Percentiles rank a stretch among this genome's conserved stretches.
phyloP scores from a whole-genome alignment of 2,888 invertebrate species.

The Polymixis flavicincta region DNA sequence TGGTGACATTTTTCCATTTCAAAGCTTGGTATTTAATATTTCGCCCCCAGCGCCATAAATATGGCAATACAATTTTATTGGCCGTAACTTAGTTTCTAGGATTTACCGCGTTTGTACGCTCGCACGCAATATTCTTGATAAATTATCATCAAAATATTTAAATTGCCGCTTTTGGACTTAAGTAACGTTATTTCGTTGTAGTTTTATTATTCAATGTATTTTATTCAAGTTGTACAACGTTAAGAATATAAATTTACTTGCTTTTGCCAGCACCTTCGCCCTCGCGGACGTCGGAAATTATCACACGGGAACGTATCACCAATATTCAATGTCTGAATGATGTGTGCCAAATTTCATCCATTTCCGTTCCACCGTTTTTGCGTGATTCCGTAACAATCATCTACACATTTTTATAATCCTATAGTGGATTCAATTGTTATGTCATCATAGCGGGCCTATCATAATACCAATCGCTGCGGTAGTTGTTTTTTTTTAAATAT shows the following conservation, averaged over 20 bases:
- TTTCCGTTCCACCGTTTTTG: no score
- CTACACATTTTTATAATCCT: no score
- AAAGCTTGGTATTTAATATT: constrained; percentile 50
- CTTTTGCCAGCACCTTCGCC: no score
- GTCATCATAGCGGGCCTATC: no score
- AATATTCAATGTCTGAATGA: no score
- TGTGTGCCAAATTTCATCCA: no score
- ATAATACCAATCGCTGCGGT: no score
- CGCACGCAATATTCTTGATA: constrained; percentile 58
- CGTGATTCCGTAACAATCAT: no score
- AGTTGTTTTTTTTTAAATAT: no score
- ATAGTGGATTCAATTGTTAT: no score
- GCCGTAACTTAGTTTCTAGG: constrained; percentile 59
- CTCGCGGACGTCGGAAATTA: no score
- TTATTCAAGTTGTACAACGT: not conserved
- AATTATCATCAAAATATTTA: constrained; percentile 53
- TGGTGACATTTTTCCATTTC: constrained; percentile 26
- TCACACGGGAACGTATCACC: no score
- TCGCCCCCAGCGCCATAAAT: constrained; percentile 52
- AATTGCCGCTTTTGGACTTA: constrained; percentile 34
- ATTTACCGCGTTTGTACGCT: constrained; percentile 55
- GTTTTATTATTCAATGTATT: constrained; percentile 1
- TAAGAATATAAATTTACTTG: not conserved
- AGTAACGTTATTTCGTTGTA: constrained; percentile 4
- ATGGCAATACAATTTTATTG: constrained; percentile 61